phyloP scores from a whole-genome alignment of 2,888 invertebrate genomes.

The Plebejus argus region DNA sequence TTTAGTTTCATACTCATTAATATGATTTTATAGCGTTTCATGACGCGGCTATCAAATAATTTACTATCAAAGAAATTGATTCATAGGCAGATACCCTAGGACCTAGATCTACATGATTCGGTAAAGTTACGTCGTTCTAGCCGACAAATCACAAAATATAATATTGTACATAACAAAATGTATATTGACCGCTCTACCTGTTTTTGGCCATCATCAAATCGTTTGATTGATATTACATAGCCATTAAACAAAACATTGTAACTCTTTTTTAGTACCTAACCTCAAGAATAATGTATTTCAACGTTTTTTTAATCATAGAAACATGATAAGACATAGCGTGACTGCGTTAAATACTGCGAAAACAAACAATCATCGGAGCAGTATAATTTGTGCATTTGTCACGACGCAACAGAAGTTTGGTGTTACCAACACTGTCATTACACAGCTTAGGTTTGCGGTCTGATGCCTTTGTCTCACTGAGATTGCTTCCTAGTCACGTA shows the following conservation, averaged over 20 bases:
- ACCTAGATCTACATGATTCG: no score
- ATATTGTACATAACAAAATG: neutral
- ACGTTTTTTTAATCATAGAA: neutral
- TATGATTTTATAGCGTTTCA: no score
- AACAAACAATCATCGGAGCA: neutral
- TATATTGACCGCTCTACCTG: neutral
- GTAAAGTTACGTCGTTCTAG: no score
- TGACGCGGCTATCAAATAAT: no score
- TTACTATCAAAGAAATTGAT: no score
- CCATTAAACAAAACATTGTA: no score
- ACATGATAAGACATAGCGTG: neutral
- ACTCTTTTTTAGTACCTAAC: no score
- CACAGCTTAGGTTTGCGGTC: slow-evolving; percentile 28
- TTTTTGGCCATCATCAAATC: no score
- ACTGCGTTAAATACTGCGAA: slow-evolving; percentile 12
- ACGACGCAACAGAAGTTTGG: slow-evolving; percentile 25
- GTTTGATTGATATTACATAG: no score
- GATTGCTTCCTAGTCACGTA: slow-evolving; percentile 35
- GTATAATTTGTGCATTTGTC: slow-evolving; percentile 27
- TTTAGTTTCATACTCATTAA: no score
- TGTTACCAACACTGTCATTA: slow-evolving; percentile 29
- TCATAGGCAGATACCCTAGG: no score
- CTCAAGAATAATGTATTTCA: neutral
- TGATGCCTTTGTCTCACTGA: slow-evolving; percentile 21
- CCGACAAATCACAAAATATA: no score